Conservation (phyloP, 2,113 vertebrate genomes). For the Orycteropus afer region DNA sequence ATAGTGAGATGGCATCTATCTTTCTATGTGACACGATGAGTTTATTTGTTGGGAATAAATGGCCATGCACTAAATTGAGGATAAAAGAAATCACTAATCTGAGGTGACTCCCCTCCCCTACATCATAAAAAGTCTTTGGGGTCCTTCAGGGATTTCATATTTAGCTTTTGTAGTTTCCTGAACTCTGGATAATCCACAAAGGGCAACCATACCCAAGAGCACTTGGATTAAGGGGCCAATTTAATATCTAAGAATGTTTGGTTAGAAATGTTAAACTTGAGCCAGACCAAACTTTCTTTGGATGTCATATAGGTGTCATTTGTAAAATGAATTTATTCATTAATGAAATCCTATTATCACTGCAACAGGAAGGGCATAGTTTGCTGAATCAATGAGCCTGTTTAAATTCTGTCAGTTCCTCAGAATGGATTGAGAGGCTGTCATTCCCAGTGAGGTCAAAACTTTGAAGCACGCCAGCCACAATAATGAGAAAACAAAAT, state of each 20-base stretch:
- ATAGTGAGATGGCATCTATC: constrained; percentile 46
- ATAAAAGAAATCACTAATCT: constrained; percentile 51
- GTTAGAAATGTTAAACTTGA: constrained; percentile 69
- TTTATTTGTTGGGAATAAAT: neutral
- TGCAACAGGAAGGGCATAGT: constrained; percentile 69
- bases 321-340: constrained; percentile 76
- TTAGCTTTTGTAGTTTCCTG: constrained; percentile 70
- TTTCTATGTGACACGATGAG: constrained; percentile 12
- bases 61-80: neutral
- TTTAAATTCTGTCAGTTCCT: constrained; percentile 45
- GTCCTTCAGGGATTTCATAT: constrained; percentile 25
- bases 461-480: constrained; percentile 67
- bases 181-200: neutral
- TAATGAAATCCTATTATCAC: constrained; percentile 79
- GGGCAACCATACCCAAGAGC: constrained; percentile 55
- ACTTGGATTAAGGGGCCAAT: constrained; percentile 66
- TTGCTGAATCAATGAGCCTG: constrained; percentile 57
- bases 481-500: constrained; percentile 69
- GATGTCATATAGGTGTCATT: constrained; percentile 73
- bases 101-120: neutral
- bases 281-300: constrained; percentile 75
- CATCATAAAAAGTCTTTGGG: neutral
- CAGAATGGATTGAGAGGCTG: constrained; percentile 33
- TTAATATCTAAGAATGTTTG: constrained; percentile 77
- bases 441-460: constrained; percentile 71